Evolutionary conservation across 2,113 vertebrate species (phyloP).

Genomic region (Bettongia penicillata): DNA sequence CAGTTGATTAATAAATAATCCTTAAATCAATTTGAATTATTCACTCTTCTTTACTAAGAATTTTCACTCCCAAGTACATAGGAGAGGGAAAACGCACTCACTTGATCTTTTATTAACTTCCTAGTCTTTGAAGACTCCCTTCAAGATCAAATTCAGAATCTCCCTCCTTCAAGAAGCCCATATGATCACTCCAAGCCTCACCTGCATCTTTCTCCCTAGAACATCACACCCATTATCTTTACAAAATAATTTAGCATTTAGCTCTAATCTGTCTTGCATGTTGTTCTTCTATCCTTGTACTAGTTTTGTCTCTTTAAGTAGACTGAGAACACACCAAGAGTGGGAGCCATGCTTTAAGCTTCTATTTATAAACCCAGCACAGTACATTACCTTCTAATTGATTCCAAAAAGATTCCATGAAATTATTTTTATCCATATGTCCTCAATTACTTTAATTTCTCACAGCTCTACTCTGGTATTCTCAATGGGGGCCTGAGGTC

Average conservation of each 20-base stretch:
- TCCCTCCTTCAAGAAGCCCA: neutral
- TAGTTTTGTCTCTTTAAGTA: neutral
- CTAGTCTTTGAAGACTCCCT: neutral
- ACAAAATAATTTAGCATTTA: neutral
- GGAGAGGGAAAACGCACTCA: neutral
- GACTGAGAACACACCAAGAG: neutral
- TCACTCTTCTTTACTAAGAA: too few species aligned
- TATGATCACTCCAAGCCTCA: neutral
- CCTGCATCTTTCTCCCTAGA: neutral
- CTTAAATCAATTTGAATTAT: neutral
- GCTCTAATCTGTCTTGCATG: neutral
- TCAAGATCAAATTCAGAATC: neutral
- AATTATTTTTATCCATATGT: neutral
- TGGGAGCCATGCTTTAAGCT: neutral
- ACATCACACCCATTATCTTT: neutral
- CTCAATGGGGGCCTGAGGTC: neutral
- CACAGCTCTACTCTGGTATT: neutral
- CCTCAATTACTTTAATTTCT: neutral
- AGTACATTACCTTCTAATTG: neutral
- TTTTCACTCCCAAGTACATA: neutral
- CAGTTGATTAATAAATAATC: neutral
- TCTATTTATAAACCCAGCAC: neutral
- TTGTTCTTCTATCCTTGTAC: neutral
- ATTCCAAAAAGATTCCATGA: neutral
- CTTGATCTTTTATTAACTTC: neutral